A percentile compares a stretch with the other conserved stretches of the same genome.
Evolutionary conservation across 2,797 vertebrate species (phyloP).

Genomic region (Peromyscus eremicus): DNA sequence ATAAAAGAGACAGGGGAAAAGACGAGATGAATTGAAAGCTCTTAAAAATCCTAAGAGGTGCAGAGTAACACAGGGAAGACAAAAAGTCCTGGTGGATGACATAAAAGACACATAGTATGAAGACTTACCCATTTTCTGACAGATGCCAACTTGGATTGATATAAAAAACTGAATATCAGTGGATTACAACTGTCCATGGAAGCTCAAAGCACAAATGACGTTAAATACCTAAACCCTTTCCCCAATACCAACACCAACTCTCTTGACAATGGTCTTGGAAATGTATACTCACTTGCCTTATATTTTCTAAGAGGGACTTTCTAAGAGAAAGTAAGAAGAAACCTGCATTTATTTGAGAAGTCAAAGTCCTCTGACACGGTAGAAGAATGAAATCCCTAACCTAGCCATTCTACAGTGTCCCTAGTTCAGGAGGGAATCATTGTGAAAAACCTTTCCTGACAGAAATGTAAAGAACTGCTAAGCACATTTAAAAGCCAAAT

Average conservation of each 20-base stretch:
- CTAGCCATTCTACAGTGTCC: neutral
- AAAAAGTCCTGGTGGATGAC: neutral
- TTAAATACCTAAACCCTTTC: neutral
- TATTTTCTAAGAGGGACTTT: neutral
- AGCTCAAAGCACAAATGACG: neutral
- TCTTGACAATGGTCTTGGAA: neutral
- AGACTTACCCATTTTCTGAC: neutral
- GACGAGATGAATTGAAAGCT: neutral
- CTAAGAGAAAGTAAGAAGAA: neutral
- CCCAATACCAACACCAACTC: neutral
- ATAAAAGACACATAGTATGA: neutral
- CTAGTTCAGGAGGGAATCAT: neutral
- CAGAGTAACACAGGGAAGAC: neutral
- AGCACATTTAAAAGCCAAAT: neutral
- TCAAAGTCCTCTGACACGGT: neutral
- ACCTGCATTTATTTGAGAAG: neutral
- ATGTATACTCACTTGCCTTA: neutral
- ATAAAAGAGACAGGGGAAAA: neutral
- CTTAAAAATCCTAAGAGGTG: neutral
- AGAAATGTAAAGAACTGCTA: neutral
- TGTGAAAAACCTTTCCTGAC: neutral
- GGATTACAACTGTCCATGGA: neutral
- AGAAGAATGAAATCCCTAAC: neutral
- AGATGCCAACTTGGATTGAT: neutral
- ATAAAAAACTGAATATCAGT: neutral